Evolutionary conservation across 2,888 invertebrate species (phyloP).

Genomic region (Amiota mariae): DNA sequence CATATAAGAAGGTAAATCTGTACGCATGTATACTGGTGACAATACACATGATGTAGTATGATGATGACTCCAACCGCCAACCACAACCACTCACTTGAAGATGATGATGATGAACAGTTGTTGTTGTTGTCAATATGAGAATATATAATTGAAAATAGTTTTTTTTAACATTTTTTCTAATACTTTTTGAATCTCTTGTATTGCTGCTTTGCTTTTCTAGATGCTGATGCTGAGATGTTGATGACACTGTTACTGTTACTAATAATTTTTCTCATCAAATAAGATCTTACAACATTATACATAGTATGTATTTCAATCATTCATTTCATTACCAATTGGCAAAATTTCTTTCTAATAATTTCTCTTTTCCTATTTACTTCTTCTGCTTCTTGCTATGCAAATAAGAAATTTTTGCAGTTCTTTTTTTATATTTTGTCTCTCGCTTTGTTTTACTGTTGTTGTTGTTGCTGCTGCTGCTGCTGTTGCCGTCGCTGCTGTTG

Average conservation of each 20-base stretch:
- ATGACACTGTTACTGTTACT: no score
- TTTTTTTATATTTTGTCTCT: background rate
- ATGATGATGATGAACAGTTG: no score
- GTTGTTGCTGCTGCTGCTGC: conserved; percentile 13
- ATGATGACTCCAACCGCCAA: no score
- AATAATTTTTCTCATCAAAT: no score
- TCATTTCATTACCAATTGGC: conserved; percentile 18
- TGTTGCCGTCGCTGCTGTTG: background rate
- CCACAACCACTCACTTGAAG: no score
- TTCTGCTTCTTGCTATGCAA: conserved; percentile 9
- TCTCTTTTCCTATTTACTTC: conserved; percentile 13
- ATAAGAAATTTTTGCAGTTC: conserved; percentile 7
- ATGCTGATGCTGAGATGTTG: background rate
- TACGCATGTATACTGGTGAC: no score
- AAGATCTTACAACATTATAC: no score
- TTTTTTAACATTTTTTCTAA: background rate
- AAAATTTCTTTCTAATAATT: background rate
- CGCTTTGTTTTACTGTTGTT: background rate
- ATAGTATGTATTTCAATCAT: no score
- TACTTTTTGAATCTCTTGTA: background rate
- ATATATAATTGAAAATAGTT: no score
- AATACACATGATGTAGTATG: no score
- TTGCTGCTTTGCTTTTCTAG: background rate
- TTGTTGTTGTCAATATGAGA: background rate
- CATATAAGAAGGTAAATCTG: no score